Evolutionary conservation across 1,140 invertebrate species (phyloP).

Genomic region (Lepidotrigona ventralis): DNA sequence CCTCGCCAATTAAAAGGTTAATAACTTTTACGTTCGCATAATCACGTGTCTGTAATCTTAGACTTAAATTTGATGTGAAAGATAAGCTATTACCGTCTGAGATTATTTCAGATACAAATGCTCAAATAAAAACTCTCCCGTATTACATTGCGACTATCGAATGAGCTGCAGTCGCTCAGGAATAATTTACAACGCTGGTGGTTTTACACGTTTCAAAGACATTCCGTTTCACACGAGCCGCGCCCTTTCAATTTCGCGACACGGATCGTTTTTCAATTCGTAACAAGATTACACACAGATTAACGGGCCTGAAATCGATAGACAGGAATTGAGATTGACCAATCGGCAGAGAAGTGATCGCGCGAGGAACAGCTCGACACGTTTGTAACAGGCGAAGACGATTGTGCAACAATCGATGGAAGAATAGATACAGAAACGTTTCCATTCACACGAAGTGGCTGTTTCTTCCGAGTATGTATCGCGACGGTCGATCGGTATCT

Average conservation of each 20-base stretch:
- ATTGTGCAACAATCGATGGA: slow-evolving; percentile 53
- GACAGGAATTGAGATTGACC: slow-evolving; percentile 23
- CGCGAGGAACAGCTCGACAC: slow-evolving; percentile 43
- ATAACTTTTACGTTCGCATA: not conserved
- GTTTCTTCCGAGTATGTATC: not conserved
- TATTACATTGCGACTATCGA: not conserved
- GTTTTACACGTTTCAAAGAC: not conserved
- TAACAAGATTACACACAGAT: slow-evolving; percentile 42
- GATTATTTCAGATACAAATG: not conserved
- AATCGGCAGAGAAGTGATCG: slow-evolving; percentile 1
- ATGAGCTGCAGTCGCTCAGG: not conserved
- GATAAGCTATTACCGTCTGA: not conserved
- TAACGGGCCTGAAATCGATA: slow-evolving; percentile 30
- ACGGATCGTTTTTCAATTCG: slow-evolving; percentile 12
- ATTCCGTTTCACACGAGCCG: not conserved
- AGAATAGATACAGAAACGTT: slow-evolving; percentile 46
- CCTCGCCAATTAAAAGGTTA: too few relatives aligned
- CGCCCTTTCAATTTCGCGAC: not conserved
- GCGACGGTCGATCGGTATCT: not conserved
- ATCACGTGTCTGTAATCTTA: not conserved
- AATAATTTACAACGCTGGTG: not conserved
- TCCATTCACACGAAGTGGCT: slow-evolving; percentile 31
- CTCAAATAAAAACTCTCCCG: not conserved
- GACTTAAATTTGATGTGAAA: too few relatives aligned
- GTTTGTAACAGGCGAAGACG: slow-evolving; percentile 13